Base-by-base conservation (phyloP, 2,888 invertebrate genomes). In the Hyposoter dolosus region DNA sequence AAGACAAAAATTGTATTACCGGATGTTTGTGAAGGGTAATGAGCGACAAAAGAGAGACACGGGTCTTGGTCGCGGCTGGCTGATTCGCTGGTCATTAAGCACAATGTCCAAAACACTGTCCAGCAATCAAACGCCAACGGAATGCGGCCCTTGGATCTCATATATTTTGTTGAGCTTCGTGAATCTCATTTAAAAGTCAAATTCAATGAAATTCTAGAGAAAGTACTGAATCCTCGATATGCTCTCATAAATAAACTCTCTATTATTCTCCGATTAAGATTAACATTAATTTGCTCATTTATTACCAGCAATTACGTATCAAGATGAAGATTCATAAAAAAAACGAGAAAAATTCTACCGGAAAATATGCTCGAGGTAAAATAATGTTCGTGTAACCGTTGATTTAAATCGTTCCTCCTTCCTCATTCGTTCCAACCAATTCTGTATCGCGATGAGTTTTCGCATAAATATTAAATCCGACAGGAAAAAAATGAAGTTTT, bases 151-250 rank as follows among this genome's bases (percentile, higher is more conserved):
- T 60, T 28, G 6, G 28, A 19, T 28, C 28, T 28, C 28, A 1
- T 5, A 60, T 15, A 60, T 60, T 28, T 60, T 12, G 28, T 60
- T 28, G 28, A 60, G 60, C 60, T 60, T 60, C 60, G 28, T 60
- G 60, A 15, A 60, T 10, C 53, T 85, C 80, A 45, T 82, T 79
- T 53, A 53, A 45, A 50, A 76, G 50, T 35, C 28, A 80, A 53
- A 80, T 81, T 35, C 45, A 5, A 32, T 32, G 15, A 80, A 80
- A 68, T 69, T 75, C 17, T 40, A 65, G 60, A 43, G 32, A 63
- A 75, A 83, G 28, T 40, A 66, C 40, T 35, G 5, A 35, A 40
- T 19, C 35, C 19, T 9, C n/a, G 40, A 66, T 66, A 28, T 60
- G 60, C 60, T 60, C 60, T 60, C 60, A 60, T 60, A 60, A 60